Conservation (phyloP, 2,797 vertebrate genomes). For the Anolis apletophallus region DNA sequence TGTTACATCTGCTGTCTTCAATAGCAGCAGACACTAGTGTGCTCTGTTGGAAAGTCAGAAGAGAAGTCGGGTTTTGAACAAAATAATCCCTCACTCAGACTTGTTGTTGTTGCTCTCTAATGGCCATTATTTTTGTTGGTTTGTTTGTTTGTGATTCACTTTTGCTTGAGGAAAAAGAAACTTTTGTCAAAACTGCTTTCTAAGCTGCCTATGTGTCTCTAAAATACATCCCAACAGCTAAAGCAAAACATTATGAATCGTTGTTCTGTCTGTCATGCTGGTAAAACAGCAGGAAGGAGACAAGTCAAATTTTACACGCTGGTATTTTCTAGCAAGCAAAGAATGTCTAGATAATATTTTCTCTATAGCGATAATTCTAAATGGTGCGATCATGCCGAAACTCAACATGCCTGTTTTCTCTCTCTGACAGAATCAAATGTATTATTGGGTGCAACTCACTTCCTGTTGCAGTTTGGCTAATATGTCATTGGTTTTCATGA, state of each 20-base stretch:
- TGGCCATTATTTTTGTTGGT: slow-evolving; percentile 23
- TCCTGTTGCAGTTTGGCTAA: not conserved
- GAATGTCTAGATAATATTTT: slow-evolving; percentile 7
- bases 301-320: slow-evolving; percentile 39
- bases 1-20: slow-evolving; percentile 26
- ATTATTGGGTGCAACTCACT: not conserved
- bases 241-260: slow-evolving; percentile 46
- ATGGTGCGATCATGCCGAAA: not conserved
- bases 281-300: slow-evolving; percentile 33
- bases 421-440: slow-evolving; percentile 26
- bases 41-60: slow-evolving; percentile 53
- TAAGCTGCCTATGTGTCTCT: slow-evolving; percentile 25
- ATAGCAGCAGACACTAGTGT: slow-evolving; percentile 7
- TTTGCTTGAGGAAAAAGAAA: slow-evolving; percentile 37
- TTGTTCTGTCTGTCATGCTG: slow-evolving; percentile 43
- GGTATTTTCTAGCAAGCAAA: not conserved
- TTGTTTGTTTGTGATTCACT: slow-evolving; percentile 12
- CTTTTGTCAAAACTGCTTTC: slow-evolving; percentile 22
- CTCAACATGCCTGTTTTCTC: slow-evolving; percentile 13
- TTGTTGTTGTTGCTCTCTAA: slow-evolving; percentile 43
- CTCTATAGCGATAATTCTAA: slow-evolving; percentile 9
- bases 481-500: not conserved
- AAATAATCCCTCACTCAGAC: slow-evolving; percentile 47
- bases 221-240: slow-evolving; percentile 31
- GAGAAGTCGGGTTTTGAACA: slow-evolving; percentile 49